These are phyloP conservation scores for Drosophila limbata DNA, from an alignment of 2,888 invertebrate species.

Conservation along the genomic window DNA sequence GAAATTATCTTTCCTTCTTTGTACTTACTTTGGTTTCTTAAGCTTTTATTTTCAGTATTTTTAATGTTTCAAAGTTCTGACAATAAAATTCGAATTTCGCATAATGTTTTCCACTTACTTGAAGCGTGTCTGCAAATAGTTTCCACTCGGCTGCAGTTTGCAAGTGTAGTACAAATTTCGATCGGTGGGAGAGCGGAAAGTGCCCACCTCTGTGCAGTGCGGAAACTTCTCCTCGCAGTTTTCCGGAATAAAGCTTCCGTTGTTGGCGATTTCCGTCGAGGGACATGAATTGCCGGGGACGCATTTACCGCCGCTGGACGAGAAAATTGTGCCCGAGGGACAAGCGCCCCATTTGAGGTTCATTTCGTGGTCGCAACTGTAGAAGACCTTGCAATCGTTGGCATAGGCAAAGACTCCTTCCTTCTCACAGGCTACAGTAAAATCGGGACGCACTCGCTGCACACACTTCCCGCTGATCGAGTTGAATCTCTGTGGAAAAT, in stretches of 20 bases:
- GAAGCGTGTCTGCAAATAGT: slow-evolving; percentile 83
- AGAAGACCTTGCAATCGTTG: slow-evolving; percentile 82
- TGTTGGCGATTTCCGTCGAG: slow-evolving; percentile 78
- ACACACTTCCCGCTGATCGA: slow-evolving; percentile 72
- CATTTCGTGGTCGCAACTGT: slow-evolving; percentile 79
- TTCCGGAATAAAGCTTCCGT: slow-evolving; percentile 74
- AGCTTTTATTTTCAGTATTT: background rate
- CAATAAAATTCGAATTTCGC: background rate
- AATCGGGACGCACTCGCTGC: slow-evolving; percentile 65
- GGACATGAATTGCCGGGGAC: slow-evolving; percentile 75
- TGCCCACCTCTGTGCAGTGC: slow-evolving; percentile 82
- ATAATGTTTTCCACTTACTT: slow-evolving; percentile 61
- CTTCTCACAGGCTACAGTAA: slow-evolving; percentile 72
- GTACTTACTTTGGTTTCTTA: too few relatives aligned
- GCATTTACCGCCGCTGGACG: slow-evolving; percentile 78
- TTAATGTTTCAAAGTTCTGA: background rate
- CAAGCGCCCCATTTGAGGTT: slow-evolving; percentile 79
- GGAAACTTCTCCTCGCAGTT: slow-evolving; percentile 83
- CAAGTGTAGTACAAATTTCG: slow-evolving; percentile 85
- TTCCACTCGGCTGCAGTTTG: slow-evolving; percentile 77
- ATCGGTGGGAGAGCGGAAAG: slow-evolving; percentile 83
- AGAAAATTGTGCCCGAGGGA: slow-evolving; percentile 80
- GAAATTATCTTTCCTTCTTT: too few relatives aligned
- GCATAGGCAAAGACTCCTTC: slow-evolving; percentile 83
- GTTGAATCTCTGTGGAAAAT: slow-evolving; percentile 71